Conservation (phyloP, 2,797 vertebrate genomes). For the Diplodus puntazzo region DNA sequence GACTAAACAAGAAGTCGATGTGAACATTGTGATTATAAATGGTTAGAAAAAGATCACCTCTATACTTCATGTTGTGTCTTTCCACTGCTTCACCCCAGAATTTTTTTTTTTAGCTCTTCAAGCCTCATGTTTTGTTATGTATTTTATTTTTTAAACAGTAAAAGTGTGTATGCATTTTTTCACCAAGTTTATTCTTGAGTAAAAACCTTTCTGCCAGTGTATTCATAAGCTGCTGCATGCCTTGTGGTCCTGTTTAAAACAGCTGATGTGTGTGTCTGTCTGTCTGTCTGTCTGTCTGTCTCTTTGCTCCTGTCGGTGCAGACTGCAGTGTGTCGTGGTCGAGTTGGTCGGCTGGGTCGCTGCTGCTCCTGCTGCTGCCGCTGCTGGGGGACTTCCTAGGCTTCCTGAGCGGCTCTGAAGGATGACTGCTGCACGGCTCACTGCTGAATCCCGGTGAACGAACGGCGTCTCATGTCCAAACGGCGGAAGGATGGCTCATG, state of each 20-base stretch:
- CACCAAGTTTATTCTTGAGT: neutral
- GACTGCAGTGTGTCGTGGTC: slow-evolving; percentile 65
- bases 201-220: neutral
- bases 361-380: slow-evolving; percentile 16
- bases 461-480: slow-evolving; percentile 92
- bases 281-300: slow-evolving; percentile 16
- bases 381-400: slow-evolving; percentile 56
- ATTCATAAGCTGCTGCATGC: slow-evolving; percentile 1
- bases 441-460: slow-evolving; percentile 91
- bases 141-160: neutral
- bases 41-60: neutral
- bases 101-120: neutral
- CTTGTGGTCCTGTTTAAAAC: slow-evolving; percentile 28
- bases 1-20: neutral
- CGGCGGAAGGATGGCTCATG: slow-evolving; percentile 97
- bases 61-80: neutral
- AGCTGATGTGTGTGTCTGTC: slow-evolving; percentile 33
- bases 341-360: slow-evolving; percentile 44
- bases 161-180: neutral
- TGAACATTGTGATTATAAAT: neutral
- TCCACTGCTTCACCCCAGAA: neutral
- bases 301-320: slow-evolving; percentile 49
- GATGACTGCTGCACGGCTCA: slow-evolving; percentile 86
- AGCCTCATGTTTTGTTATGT: neutral
- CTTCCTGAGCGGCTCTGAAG: slow-evolving; percentile 80